Base-by-base conservation (phyloP, 2,113 vertebrate species). In the Hippocampus mohnikei region DNA sequence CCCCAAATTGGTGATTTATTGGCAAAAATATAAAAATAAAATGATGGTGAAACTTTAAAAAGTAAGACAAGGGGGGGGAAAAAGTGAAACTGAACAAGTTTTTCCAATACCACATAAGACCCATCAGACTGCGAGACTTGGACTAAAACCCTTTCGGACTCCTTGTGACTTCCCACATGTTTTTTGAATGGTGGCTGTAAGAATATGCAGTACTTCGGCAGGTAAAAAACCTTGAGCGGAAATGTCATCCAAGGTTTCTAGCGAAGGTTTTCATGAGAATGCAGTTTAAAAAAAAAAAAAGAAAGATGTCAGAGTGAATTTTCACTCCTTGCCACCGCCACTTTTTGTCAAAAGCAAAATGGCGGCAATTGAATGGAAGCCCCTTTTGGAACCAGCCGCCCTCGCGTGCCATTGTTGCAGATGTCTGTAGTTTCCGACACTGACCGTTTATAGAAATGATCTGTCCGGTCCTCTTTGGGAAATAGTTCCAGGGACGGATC, bases 171-270 rank as follows among this genome's bases (percentile, higher is more conserved):
- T 27, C 58, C n/a, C 6, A 65, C 2, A 27, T 9, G 41, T 21
- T 27, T 46, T 46, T 67, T 20, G 62, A 88, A 81, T 78, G 79
- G 81, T 84, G 77, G 59, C 69, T 75, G 71, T 80, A 76, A 72
- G 72, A 82, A 86, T 90, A 90, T 90, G 89, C 89, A 90, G 89
- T 89, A 89, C 83, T 73, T 73, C 84, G 83, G 78, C 73, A 76
- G 9, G 66, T 79, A 75, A 76, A 81, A 48, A 81, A 48, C n/a
- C 3, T 63, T 21, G 61, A 9, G 23, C 59, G 10, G 59, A 61
- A 37, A 61, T 11, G 4, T 42, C 18, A 13, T 64, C 20, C n/a
- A 12, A 27, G 12, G 8, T 44, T 65, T 65, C 71, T 48, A 65
- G 11, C 6, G 63, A 76, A 79, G 78, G 76, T 79, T 85, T 29